Conservation (phyloP, 2,113 vertebrate species). For the Spea bombifrons region DNA sequence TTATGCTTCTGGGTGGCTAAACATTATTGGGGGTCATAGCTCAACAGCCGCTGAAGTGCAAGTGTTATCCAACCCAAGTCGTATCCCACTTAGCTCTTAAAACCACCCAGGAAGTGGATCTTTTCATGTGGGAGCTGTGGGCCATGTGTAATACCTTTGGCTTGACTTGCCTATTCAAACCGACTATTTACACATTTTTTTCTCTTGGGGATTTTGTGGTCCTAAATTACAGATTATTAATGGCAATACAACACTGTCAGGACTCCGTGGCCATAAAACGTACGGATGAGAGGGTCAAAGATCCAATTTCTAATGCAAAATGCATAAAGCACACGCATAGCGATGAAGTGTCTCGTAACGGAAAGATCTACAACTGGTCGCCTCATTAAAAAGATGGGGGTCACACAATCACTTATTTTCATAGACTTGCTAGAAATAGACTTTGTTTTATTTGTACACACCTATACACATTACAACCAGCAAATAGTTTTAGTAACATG, state of each 20-base stretch:
- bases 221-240: conserved; percentile 23
- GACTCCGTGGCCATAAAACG: conserved; percentile 24
- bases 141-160: neutral
- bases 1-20: too few relatives aligned
- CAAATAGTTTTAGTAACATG: too few relatives aligned
- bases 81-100: too few relatives aligned
- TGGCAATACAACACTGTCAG: conserved; percentile 35
- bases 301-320: conserved; percentile 8
- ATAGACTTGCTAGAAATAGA: neutral
- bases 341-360: neutral
- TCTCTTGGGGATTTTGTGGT: conserved; percentile 10
- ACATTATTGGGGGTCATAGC: too few relatives aligned
- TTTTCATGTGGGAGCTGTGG: neutral
- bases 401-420: neutral
- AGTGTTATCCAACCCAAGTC: too few relatives aligned
- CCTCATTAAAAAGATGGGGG: neutral
- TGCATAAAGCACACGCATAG: neutral
- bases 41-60: too few relatives aligned
- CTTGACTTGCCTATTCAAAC: neutral
- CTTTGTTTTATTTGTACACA: too few relatives aligned
- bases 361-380: neutral
- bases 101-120: neutral
- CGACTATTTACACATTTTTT: neutral
- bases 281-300: conserved; percentile 25
- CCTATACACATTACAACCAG: too few relatives aligned